Base-by-base conservation (phyloP, 2,888 invertebrate species). In the Parasteatoda lunata region DNA sequence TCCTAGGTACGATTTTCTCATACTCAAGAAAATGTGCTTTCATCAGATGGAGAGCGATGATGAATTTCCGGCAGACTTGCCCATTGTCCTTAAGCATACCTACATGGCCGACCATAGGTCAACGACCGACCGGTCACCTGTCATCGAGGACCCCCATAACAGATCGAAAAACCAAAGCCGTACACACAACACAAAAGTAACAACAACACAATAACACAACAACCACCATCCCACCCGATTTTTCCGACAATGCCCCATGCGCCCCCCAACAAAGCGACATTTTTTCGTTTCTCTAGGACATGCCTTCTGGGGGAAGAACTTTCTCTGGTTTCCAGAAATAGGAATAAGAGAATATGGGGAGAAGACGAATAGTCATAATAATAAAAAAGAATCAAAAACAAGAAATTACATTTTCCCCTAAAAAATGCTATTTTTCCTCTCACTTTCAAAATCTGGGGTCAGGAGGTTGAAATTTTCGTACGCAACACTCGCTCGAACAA, bases 81-180 rank as follows among this genome's bases (percentile, higher is more conserved):
- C 73, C 80, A 71, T 71, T 71, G 71, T 70, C 78, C 51, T 30
- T 6, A 47, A 54, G 52, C n/a, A 77, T 65, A 72, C 45, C 81
- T 81, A 15, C 59, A 64, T 52, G 7, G 45, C 64, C 49, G 82
- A 59, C 83, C 83, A 69, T 6, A 15, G 83, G 83, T 84, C 83
- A 84, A 54, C 77, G 83, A 77, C 83, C 83, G n/a, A 77, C 11
- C 71, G 83, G 83, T 84, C 83, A 84, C 83, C 77, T 84, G 83
- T 77, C 72, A 70, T 30, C 79, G 15, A 77, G 11, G 49, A 70
- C 70, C 70, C 70, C 70, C 48, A 73, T 65, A 69, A 64, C 72
- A 51, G 51, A 71, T 7, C 59, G 59, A 59, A 59, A 59, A 59
- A 59, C 59, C 9, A n/a, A 59, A 59, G 59, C n/a, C n/a, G 59